Conservation (phyloP, 2,888 invertebrate genomes). For the Lepidochrysops patricia region DNA sequence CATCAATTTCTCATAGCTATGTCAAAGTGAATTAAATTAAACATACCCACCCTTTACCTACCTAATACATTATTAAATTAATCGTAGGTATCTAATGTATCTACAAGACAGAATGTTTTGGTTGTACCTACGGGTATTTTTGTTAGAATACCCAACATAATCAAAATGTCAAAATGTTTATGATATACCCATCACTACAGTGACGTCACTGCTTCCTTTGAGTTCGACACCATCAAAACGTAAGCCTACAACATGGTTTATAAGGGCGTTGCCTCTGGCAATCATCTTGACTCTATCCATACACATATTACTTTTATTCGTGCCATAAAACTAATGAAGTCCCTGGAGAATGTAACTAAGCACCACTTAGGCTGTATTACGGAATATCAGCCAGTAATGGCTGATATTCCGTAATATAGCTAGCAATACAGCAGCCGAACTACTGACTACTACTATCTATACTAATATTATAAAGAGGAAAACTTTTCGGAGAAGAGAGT, state of each 20-base stretch:
- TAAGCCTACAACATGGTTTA: slow-evolving; percentile 20
- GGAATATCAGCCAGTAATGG: not conserved
- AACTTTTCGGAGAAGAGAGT: no score
- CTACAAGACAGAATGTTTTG: no score
- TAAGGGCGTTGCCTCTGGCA: slow-evolving; percentile 21
- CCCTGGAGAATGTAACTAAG: not conserved
- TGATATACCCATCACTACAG: not conserved
- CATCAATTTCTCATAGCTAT: no score
- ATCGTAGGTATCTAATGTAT: no score
- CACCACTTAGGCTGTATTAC: not conserved
- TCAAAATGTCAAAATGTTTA: no score
- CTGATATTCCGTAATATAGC: not conserved
- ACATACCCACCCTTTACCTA: no score
- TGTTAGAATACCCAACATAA: no score
- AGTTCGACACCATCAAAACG: slow-evolving; percentile 13
- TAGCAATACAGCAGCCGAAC: no score
- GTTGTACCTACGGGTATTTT: no score
- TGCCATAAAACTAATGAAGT: slow-evolving; percentile 25
- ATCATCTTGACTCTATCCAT: slow-evolving; percentile 17
- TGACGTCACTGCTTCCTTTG: slow-evolving; percentile 13
- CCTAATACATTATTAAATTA: no score
- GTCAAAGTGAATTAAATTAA: no score
- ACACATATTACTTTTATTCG: slow-evolving; percentile 24
- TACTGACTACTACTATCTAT: not conserved
- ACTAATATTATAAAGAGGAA: no score